A percentile compares a stretch with the other conserved stretches of the same genome.
These are phyloP conservation scores for Drosophila prolongata DNA, from an alignment of 2,888 invertebrate genomes.

Conservation along the genomic window DNA sequence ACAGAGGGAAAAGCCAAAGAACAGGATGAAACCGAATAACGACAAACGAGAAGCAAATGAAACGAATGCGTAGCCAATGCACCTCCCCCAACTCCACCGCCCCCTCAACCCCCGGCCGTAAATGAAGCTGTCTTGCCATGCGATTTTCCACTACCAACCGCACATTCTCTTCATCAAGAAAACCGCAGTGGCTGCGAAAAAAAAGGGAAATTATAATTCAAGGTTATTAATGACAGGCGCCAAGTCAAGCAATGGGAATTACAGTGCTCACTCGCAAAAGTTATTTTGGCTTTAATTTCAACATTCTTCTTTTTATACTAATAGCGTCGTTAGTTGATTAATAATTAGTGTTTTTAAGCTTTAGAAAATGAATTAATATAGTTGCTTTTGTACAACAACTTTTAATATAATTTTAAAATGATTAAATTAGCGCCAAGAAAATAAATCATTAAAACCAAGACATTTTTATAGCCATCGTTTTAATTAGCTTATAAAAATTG, in stretches of 20 bases:
- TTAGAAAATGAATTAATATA: too few relatives aligned
- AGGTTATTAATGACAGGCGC: slow-evolving; percentile 55
- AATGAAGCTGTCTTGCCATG: slow-evolving; percentile 61
- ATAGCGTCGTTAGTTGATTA: too few relatives aligned
- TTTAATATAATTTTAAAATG: neutral
- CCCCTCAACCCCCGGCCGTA: slow-evolving; percentile 28
- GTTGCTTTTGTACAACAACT: too few relatives aligned
- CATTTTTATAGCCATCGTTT: neutral
- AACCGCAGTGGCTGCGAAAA: slow-evolving; percentile 8
- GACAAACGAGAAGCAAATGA: slow-evolving; percentile 56
- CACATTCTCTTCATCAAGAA: slow-evolving; percentile 16
- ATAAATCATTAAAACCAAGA: neutral
- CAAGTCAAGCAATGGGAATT: slow-evolving; percentile 34
- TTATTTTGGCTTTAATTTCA: too few relatives aligned
- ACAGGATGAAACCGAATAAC: slow-evolving; percentile 8
- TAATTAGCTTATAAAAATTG: neutral
- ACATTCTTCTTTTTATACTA: too few relatives aligned
- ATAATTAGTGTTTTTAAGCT: too few relatives aligned
- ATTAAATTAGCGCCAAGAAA: neutral
- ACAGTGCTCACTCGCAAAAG: neutral
- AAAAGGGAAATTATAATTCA: slow-evolving; percentile 48
- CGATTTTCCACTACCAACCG: slow-evolving; percentile 10
- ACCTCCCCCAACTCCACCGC: neutral
- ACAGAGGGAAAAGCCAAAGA: slow-evolving; percentile 26
- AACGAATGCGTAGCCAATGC: slow-evolving; percentile 45